phyloP scores from a whole-genome alignment of 1,140 invertebrate species.

The Drosophila lacertosa region DNA sequence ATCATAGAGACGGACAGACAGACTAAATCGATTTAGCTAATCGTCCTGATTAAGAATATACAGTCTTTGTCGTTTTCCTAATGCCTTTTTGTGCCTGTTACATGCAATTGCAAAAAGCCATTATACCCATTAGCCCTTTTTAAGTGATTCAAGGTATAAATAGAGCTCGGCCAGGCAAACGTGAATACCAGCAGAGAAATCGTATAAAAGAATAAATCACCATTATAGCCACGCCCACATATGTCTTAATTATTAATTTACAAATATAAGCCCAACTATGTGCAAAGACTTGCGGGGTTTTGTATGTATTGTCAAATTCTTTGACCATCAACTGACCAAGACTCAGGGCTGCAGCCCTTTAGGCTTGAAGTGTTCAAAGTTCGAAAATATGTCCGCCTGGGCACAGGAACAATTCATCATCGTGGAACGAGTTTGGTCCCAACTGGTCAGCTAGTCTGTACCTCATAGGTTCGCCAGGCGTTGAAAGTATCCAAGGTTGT shows the following conservation, averaged over 20 bases:
- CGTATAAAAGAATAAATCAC: conserved; percentile 67
- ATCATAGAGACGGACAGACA: too few species aligned
- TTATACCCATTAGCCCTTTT: too few species aligned
- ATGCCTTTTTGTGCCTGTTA: too few species aligned
- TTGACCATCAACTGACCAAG: conserved; percentile 21
- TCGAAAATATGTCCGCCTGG: conserved; percentile 55
- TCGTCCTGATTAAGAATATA: too few species aligned
- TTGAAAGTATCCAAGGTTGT: conserved; percentile 54
- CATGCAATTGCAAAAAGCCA: too few species aligned
- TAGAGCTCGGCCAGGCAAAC: too few species aligned
- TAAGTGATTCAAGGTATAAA: too few species aligned
- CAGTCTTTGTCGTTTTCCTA: too few species aligned
- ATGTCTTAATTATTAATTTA: conserved; percentile 55
- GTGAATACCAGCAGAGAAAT: conserved; percentile 16
- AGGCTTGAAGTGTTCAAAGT: conserved; percentile 45
- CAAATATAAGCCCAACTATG: conserved; percentile 6
- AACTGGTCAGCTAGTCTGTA: conserved; percentile 29
- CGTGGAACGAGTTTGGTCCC: conserved; percentile 10
- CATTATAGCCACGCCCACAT: conserved; percentile 32
- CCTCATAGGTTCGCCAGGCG: conserved; percentile 51
- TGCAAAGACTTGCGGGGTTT: conserved; percentile 24
- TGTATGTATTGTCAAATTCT: conserved; percentile 44
- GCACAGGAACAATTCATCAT: conserved; percentile 63
- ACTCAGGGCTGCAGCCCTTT: conserved; percentile 43
- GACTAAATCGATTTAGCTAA: too few species aligned